These are phyloP conservation scores for Amphipoea lucens DNA, from an alignment of 2,888 invertebrate genomes.

Conservation along the genomic window DNA sequence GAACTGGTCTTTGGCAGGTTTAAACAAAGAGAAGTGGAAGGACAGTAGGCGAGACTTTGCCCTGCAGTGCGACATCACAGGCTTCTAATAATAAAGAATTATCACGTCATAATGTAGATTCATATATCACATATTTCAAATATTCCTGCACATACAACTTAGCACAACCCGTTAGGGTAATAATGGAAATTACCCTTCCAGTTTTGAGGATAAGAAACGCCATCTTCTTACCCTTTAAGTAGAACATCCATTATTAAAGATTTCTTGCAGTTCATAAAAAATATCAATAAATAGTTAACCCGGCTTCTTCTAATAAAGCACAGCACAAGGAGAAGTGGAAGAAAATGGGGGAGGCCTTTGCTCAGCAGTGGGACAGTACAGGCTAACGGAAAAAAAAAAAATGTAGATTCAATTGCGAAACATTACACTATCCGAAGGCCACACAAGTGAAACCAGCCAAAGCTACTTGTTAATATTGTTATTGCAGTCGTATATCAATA, in stretches of 20 bases:
- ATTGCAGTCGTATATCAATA: constrained; percentile 58
- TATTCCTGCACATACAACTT: constrained; percentile 48
- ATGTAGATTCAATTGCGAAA: constrained; percentile 41
- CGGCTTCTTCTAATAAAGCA: no score
- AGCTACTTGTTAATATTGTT: constrained; percentile 60
- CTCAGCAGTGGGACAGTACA: no score
- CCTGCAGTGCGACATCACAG: background rate
- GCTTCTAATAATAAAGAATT: constrained; percentile 16
- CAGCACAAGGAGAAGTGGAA: no score
- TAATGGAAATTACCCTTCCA: constrained; percentile 15
- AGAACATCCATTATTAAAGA: background rate
- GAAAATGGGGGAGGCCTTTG: no score
- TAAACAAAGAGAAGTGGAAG: background rate
- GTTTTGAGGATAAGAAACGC: background rate
- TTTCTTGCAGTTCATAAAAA: background rate
- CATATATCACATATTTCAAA: constrained; percentile 14
- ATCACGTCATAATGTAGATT: constrained; percentile 33
- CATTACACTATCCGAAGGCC: constrained; percentile 56
- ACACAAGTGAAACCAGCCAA: constrained; percentile 49
- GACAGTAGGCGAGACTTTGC: background rate
- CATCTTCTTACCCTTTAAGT: constrained; percentile 2
- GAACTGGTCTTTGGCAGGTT: background rate
- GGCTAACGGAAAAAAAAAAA: no score
- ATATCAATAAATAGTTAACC: background rate
- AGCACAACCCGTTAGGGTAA: background rate